These are phyloP conservation scores for Homarus gammarus DNA, from an alignment of 2,888 invertebrate genomes.

Conservation along the genomic window DNA sequence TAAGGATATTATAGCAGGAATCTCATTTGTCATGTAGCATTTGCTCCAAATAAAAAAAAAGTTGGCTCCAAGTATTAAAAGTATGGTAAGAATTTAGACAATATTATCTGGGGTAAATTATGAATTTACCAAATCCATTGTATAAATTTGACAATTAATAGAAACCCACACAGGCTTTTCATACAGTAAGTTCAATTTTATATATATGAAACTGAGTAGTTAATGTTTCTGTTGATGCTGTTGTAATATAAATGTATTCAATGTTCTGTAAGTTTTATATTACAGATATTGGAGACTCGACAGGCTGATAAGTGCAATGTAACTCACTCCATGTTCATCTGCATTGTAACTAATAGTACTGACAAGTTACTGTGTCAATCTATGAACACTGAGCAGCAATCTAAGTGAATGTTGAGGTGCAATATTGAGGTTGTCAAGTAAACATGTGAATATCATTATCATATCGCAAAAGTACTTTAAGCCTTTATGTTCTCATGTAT, in stretches of 20 bases:
- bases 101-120: slow-evolving; percentile 16
- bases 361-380: slow-evolving; percentile 37
- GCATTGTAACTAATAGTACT: slow-evolving; percentile 2
- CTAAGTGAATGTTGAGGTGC: slow-evolving; percentile 45
- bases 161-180: slow-evolving; percentile 35
- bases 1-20: slow-evolving; percentile 36
- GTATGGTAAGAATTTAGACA: not conserved
- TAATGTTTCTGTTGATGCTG: slow-evolving; percentile 56
- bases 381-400: slow-evolving; percentile 13
- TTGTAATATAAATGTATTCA: slow-evolving; percentile 56
- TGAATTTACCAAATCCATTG: slow-evolving; percentile 17
- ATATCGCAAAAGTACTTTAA: slow-evolving; percentile 59
- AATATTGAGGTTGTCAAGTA: slow-evolving; percentile 38
- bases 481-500: slow-evolving; percentile 63
- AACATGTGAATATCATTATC: slow-evolving; percentile 63
- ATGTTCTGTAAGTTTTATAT: slow-evolving; percentile 43
- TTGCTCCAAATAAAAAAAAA: slow-evolving; percentile 1
- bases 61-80: slow-evolving; percentile 10
- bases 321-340: not conserved
- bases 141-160: slow-evolving; percentile 31
- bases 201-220: slow-evolving; percentile 29
- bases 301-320: slow-evolving; percentile 60
- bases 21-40: slow-evolving; percentile 11
- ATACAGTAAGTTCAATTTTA: slow-evolving; percentile 39
- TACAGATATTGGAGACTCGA: slow-evolving; percentile 29